Evolutionary conservation across 2,113 vertebrate species (phyloP), one percentile per base, ranked within the genome.

Genomic region (Paralichthys olivaceus): DNA sequence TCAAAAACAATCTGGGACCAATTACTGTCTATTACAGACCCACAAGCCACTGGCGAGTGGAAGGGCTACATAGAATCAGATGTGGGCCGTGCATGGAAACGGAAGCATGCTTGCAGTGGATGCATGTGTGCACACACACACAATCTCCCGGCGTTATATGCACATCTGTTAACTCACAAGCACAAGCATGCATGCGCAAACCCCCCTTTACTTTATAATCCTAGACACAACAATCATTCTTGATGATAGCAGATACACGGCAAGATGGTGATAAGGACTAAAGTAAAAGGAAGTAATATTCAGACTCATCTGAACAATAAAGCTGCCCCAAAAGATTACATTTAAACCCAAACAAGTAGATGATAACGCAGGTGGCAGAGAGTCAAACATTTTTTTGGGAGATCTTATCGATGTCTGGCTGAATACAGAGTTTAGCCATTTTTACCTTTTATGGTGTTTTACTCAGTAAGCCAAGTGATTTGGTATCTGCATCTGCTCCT

Each of bases 1-100:
- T 88, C 84, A 91, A 87, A 89, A 90, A 86, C 84, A 93, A 94
- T 93, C 92, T 94, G 94, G 90, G 88, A 89, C 84, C 91, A 70
- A 93, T 94, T 94, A 93, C 68, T 72, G 86, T 69, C 79, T 91
- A 92, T 92, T 93, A 93, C 86, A 89, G 86, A 84, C 79, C 89
- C 87, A 82, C 80, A 83, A 87, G 86, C 84, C 83, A 84, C 80
- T 83, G 84, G 83, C 20, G n/a, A 72, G 88, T 83, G 77, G 65
- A 69, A 81, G 81, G 87, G 80, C 85, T 89, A 83, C 76, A 23
- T 8, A 40, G 76, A 84, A 84, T 84, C 88, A 87, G 75, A 89
- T 87, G 86, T 88, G 80, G 75, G 74, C 63, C 20, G 67, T 28
- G 62, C 70, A 82, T 60, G 25, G 53, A 86, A 85, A 83, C 53